Evolutionary conservation across 2,888 invertebrate species (phyloP).

Genomic region (Pandemis cinnamomeana): DNA sequence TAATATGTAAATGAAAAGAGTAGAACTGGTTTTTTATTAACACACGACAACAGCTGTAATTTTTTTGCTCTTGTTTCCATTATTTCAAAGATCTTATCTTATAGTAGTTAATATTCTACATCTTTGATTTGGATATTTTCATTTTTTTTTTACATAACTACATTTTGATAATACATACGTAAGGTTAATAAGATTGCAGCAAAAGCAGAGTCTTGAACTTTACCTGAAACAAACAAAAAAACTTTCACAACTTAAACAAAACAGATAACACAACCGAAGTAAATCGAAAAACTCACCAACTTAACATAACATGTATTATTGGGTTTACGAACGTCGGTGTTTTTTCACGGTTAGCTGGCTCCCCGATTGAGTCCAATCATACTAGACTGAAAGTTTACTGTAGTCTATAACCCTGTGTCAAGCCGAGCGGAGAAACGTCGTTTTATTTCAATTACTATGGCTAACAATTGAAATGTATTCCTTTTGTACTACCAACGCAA

Average conservation of each 20-base stretch:
- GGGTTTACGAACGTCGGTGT: background rate
- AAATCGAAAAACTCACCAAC: background rate
- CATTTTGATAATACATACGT: background rate
- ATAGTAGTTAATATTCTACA: too few relatives aligned
- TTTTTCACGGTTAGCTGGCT: conserved; percentile 5
- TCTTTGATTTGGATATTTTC: too few relatives aligned
- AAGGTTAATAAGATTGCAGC: background rate
- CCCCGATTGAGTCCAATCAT: background rate
- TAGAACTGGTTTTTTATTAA: too few relatives aligned
- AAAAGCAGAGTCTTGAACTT: background rate
- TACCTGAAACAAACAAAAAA: conserved; percentile 3
- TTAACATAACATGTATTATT: background rate
- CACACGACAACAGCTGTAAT: too few relatives aligned
- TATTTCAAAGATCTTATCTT: too few relatives aligned
- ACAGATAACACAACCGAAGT: background rate
- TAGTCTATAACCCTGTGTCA: background rate
- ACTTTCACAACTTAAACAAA: background rate
- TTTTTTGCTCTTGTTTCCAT: too few relatives aligned
- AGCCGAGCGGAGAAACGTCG: background rate
- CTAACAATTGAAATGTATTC: background rate
- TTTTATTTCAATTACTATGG: background rate
- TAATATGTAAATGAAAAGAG: too few relatives aligned
- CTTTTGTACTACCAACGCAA: background rate
- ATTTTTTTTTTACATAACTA: background rate
- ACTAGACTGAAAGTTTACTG: conserved; percentile 1